Evolutionary conservation across 2,888 invertebrate species (phyloP).

Genomic region (Noctua janthe): DNA sequence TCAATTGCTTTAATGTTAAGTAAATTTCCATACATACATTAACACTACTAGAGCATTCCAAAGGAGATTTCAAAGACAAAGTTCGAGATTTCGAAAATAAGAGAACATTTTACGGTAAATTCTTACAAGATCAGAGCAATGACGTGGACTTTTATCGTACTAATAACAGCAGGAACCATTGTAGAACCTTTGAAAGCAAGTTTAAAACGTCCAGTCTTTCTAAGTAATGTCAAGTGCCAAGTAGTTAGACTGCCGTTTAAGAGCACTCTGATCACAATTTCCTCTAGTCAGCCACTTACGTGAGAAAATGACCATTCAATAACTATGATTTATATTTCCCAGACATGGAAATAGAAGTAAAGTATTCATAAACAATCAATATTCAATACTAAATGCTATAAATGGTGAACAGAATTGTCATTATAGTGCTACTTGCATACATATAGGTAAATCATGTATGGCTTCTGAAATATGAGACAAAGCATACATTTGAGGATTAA

Average conservation of each 20-base stretch:
- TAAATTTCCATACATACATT: constrained; percentile 42
- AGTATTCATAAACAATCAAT: constrained; percentile 3
- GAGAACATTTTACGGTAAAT: background rate
- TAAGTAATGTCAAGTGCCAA: constrained; percentile 5
- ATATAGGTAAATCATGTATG: too few species aligned
- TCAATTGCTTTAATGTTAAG: constrained; percentile 46
- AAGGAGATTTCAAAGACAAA: background rate
- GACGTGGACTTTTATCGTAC: background rate
- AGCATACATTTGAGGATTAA: background rate
- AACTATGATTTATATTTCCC: constrained; percentile 14
- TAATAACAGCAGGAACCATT: background rate
- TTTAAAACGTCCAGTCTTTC: background rate
- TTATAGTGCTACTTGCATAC: background rate
- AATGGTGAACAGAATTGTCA: background rate
- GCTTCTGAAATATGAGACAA: background rate
- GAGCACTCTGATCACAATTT: constrained; percentile 17
- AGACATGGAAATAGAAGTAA: constrained; percentile 6
- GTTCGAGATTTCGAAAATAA: background rate
- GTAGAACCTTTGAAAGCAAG: background rate
- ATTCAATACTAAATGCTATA: background rate
- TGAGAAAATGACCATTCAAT: constrained; percentile 29
- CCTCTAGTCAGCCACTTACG: constrained; percentile 2
- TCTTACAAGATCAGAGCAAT: background rate
- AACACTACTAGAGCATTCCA: constrained; percentile 15
- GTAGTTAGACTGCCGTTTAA: constrained; percentile 19